These are phyloP conservation scores for Eueremaeus valkanovi DNA, from an alignment of 2,888 invertebrate species.

Conservation along the genomic window DNA sequence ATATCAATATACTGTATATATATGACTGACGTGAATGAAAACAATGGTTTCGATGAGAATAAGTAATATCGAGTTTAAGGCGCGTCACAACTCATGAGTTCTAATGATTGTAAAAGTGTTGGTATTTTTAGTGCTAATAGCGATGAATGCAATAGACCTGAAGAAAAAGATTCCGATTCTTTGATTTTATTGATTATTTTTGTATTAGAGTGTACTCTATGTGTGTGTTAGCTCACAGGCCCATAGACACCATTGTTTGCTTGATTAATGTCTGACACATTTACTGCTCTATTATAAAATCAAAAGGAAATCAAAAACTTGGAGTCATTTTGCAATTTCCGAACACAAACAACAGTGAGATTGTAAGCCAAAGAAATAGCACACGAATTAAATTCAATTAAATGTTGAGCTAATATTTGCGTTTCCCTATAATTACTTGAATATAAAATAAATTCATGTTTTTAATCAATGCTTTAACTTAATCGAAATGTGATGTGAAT, in stretches of 20 bases:
- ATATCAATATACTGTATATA: not conserved
- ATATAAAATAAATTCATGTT: not conserved
- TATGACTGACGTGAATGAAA: not conserved
- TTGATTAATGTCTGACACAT: not conserved
- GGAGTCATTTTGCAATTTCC: not conserved
- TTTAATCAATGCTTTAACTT: not conserved
- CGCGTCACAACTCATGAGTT: not conserved
- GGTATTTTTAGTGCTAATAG: not conserved
- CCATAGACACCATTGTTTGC: not conserved
- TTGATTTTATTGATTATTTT: conserved; percentile 18
- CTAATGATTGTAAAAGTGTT: conserved; percentile 17
- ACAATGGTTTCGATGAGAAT: not conserved
- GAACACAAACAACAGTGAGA: not conserved
- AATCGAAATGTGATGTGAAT: not conserved
- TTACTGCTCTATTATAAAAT: not conserved
- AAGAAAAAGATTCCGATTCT: not conserved
- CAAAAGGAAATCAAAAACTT: not conserved
- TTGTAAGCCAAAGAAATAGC: too few species aligned
- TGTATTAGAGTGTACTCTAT: not conserved
- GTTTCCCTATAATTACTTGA: not conserved
- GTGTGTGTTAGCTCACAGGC: not conserved
- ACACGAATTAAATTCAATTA: not conserved
- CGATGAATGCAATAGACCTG: not conserved
- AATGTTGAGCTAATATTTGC: not conserved
- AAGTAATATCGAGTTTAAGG: not conserved